A percentile compares a stretch with the other conserved stretches of the same genome.
phyloP scores from a whole-genome alignment of 2,797 vertebrate species.

The Danio albolineatus region DNA sequence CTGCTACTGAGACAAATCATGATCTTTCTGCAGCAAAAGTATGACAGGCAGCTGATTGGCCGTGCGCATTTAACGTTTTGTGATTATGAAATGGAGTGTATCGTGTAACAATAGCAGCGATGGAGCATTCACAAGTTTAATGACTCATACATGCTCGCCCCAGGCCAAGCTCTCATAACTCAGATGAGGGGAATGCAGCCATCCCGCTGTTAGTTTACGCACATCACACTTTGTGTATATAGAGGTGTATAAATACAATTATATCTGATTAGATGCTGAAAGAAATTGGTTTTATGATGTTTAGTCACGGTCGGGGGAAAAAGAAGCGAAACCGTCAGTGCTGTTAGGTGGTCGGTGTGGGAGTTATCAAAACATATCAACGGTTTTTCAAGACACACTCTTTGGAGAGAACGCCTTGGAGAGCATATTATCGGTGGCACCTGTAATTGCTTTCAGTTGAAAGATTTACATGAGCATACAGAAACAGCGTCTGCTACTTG shows the following conservation, averaged over 20 bases:
- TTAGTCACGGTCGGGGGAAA: constrained; percentile 12
- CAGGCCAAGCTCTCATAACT: constrained; percentile 53
- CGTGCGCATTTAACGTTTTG: constrained; percentile 44
- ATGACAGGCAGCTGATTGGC: constrained; percentile 43
- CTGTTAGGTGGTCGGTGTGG: constrained; percentile 25
- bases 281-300: constrained; percentile 23
- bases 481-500: constrained; percentile 2
- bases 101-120: constrained; percentile 50
- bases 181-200: constrained; percentile 46
- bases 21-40: constrained; percentile 40
- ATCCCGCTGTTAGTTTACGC: constrained; percentile 31
- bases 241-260: constrained; percentile 22
- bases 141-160: constrained; percentile 46
- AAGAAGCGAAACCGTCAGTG: constrained; percentile 20
- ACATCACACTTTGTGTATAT: constrained; percentile 23
- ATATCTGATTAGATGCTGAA: constrained; percentile 40
- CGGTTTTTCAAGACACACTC: constrained; percentile 6
- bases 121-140: constrained; percentile 45
- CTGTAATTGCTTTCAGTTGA: constrained; percentile 49
- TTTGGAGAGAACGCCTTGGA: neutral
- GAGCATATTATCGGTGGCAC: constrained; percentile 32
- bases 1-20: constrained; percentile 38
- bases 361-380: constrained; percentile 30
- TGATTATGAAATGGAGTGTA: constrained; percentile 50
- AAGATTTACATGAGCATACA: constrained; percentile 41